Evolutionary conservation across 1,140 invertebrate species (phyloP).

Genomic region (Campodea augens): DNA sequence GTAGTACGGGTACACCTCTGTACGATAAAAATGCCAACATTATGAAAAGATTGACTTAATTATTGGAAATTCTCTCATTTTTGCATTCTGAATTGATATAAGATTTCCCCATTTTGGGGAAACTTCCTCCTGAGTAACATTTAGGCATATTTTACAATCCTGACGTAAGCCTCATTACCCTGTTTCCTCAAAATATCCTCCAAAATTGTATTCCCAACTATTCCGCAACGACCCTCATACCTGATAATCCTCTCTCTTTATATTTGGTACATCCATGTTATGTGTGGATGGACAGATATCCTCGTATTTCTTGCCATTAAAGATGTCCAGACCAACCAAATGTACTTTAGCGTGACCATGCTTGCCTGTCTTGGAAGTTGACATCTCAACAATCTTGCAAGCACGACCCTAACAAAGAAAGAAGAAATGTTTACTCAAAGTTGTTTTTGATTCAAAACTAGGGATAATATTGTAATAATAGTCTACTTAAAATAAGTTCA

Average conservation of each 20-base stretch:
- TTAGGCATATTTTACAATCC: no score
- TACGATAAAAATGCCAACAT: background rate
- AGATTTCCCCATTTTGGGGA: background rate
- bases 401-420: slow-evolving; percentile 42
- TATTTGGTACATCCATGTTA: slow-evolving; percentile 98
- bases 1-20: no score
- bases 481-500: no score
- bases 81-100: background rate
- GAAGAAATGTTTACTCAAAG: no score
- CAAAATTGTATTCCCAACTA: background rate
- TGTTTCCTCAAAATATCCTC: background rate
- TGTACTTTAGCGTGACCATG: slow-evolving; percentile 99
- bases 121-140: no score
- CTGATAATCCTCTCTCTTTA: slow-evolving; percentile 92
- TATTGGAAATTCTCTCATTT: no score
- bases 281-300: slow-evolving; percentile 99
- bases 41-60: no score
- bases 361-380: slow-evolving; percentile 98
- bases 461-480: no score
- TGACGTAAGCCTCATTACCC: background rate
- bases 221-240: slow-evolving; percentile 20
- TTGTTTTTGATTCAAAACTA: no score
- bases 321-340: slow-evolving; percentile 96
- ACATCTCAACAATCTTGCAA: slow-evolving; percentile 99
- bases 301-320: slow-evolving; percentile 92